These are phyloP conservation scores for Lepidocyrtinus sp. DNA, from an alignment of 2,888 invertebrate genomes.

Conservation along the genomic window DNA sequence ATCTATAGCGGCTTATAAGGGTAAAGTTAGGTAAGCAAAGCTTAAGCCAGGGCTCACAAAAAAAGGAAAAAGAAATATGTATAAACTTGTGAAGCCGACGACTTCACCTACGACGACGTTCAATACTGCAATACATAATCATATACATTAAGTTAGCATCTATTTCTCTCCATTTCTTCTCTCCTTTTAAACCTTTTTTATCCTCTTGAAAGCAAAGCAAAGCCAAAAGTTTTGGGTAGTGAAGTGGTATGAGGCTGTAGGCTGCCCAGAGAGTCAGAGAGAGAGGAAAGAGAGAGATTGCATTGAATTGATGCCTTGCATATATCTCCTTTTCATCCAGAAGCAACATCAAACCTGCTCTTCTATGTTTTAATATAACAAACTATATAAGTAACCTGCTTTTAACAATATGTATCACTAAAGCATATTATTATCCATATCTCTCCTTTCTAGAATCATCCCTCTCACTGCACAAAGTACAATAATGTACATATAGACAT, in stretches of 20 bases:
- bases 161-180: neutral
- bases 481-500: conserved; percentile 51
- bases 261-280: neutral
- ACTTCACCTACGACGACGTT: neutral
- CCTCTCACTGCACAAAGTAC: conserved; percentile 33
- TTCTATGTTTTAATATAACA: conserved; percentile 28
- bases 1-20: neutral
- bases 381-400: conserved; percentile 41
- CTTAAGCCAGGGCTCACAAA: neutral
- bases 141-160: neutral
- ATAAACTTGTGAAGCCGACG: neutral
- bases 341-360: conserved; percentile 42
- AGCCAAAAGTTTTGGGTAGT: neutral
- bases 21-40: neutral
- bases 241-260: neutral
- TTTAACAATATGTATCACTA: conserved; percentile 38
- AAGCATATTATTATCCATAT: conserved; percentile 24
- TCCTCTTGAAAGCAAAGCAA: neutral
- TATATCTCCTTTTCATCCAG: conserved; percentile 43
- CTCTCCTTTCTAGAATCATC: conserved; percentile 22
- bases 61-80: neutral
- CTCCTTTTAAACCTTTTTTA: neutral
- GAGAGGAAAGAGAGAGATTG: neutral
- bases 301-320: conserved; percentile 32
- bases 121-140: neutral